Conservation (phyloP, 53 echinoderm and acorn worm genomes). For the Paelopatides confundens region DNA sequence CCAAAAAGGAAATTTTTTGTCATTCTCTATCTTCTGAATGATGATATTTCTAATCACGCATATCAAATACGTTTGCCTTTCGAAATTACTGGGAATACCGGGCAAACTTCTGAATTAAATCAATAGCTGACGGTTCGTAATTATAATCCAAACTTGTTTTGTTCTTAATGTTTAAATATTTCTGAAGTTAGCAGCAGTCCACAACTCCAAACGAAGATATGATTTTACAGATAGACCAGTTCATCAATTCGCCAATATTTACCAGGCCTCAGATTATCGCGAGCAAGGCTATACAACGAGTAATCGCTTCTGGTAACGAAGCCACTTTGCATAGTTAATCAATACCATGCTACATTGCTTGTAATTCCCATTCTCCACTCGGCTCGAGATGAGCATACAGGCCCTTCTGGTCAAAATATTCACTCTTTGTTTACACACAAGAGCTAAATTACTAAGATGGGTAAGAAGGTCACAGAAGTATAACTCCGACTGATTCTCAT, state of each 20-base stretch:
- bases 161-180: too few relatives aligned
- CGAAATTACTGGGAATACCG: too few relatives aligned
- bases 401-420: conserved; percentile 26
- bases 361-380: not conserved
- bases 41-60: not conserved
- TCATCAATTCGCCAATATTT: not conserved
- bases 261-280: not conserved
- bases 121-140: too few relatives aligned
- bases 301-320: conserved; percentile 15
- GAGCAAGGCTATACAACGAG: not conserved
- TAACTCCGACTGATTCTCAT: not conserved
- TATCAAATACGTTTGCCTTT: too few relatives aligned
- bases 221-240: not conserved
- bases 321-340: conserved; percentile 23
- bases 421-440: conserved; percentile 1
- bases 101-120: too few relatives aligned
- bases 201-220: not conserved
- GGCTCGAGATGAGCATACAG: not conserved
- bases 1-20: not conserved
- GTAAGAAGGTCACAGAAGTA: not conserved
- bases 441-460: not conserved
- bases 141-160: too few relatives aligned
- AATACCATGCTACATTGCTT: not conserved
- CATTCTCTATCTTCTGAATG: not conserved
- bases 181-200: too few relatives aligned